Conservation (phyloP, 2,888 invertebrate species). For the Chrysolina haemoptera region DNA sequence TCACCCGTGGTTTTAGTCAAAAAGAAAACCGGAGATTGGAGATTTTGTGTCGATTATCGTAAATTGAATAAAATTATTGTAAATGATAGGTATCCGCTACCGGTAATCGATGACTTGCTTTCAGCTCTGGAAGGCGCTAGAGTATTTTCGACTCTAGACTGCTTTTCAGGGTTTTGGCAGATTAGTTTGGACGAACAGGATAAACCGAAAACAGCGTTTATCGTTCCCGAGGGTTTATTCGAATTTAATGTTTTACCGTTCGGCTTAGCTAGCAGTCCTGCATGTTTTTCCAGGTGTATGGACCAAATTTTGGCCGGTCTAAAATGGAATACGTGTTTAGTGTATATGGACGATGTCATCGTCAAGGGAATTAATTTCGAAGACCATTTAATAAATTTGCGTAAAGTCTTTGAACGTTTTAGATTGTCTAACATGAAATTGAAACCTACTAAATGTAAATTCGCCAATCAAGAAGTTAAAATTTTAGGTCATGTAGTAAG, state of each 20-base stretch:
- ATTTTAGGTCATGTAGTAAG: no score
- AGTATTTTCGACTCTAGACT: background rate
- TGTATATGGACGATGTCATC: constrained; percentile 1
- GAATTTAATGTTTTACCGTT: background rate
- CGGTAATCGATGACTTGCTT: background rate
- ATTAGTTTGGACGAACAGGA: no score
- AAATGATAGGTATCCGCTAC: background rate
- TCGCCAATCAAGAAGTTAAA: background rate
- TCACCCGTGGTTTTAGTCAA: no score
- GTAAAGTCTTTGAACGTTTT: background rate
- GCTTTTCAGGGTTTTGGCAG: constrained; percentile 17
- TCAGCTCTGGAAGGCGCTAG: background rate
- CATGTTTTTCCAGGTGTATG: constrained; percentile 21
- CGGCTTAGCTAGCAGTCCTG: constrained; percentile 14
- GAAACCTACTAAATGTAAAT: constrained; percentile 8
- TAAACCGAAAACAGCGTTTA: no score
- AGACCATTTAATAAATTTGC: background rate
- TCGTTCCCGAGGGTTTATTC: constrained; percentile 1
- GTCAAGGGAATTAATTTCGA: background rate
- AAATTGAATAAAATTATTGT: constrained; percentile 15
- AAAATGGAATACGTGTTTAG: constrained; percentile 9
- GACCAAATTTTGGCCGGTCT: constrained; percentile 13
- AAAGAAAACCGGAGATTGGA: no score
- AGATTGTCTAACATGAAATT: constrained; percentile 8
- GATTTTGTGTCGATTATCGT: background rate